A percentile compares a stretch with the other conserved stretches of the same genome.
Conservation (phyloP, 2,888 invertebrate genomes). For the Luffia ferchaultella region DNA sequence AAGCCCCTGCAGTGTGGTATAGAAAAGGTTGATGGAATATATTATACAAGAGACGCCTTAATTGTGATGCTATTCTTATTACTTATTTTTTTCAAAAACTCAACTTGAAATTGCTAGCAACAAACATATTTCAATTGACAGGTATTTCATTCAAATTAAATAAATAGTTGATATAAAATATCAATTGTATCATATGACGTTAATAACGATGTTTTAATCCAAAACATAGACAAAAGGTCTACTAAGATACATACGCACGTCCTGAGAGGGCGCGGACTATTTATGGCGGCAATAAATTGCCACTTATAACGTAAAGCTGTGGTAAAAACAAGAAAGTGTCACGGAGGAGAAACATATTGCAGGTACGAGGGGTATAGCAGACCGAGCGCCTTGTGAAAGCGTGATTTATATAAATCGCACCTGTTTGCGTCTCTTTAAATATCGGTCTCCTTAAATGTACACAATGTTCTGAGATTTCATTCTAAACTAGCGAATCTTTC, state of each 20-base stretch:
- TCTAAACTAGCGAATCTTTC: too few relatives aligned
- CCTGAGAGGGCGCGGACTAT: conserved; percentile 3
- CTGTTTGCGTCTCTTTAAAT: not conserved
- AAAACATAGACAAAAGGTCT: not conserved
- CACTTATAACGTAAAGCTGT: conserved; percentile 11
- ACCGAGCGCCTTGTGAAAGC: not conserved
- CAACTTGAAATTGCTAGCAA: too few relatives aligned
- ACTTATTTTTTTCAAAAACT: too few relatives aligned
- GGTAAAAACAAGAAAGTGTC: conserved; percentile 11
- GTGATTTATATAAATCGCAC: not conserved
- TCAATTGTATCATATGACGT: not conserved
- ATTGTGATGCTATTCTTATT: too few relatives aligned
- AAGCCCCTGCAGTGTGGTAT: too few relatives aligned
- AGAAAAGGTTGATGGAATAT: too few relatives aligned
- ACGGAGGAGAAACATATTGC: conserved; percentile 2
- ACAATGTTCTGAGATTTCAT: not conserved
- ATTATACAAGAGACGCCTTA: too few relatives aligned
- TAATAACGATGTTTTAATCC: not conserved
- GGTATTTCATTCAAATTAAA: too few relatives aligned
- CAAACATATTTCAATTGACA: too few relatives aligned
- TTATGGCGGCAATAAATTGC: conserved; percentile 10
- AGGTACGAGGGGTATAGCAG: not conserved
- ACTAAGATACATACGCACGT: not conserved
- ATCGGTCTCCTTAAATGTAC: not conserved
- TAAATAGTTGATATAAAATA: too few relatives aligned